phyloP scores from a whole-genome alignment of 2,797 vertebrate species.

The Trachurus trachurus region DNA sequence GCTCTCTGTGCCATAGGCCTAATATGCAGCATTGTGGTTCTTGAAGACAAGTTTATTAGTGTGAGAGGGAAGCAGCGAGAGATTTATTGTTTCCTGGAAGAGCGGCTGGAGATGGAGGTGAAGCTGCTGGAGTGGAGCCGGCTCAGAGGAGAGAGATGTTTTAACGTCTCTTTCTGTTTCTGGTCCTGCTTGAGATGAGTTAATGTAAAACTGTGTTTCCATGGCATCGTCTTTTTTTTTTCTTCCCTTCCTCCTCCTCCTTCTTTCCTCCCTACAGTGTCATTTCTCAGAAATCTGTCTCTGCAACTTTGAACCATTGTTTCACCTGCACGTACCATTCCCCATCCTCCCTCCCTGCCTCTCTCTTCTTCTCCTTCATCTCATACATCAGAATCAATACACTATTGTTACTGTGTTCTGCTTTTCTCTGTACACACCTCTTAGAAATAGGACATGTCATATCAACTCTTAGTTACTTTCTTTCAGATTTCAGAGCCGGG shows the following conservation, averaged over 20 bases:
- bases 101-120: constrained; percentile 20
- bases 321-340: neutral
- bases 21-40: constrained; percentile 23
- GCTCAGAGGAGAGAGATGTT: neutral
- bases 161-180: neutral
- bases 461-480: neutral
- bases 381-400: neutral
- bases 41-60: constrained; percentile 26
- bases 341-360: neutral
- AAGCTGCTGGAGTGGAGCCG: constrained; percentile 12
- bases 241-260: too few relatives aligned
- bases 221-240: neutral
- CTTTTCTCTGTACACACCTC: neutral
- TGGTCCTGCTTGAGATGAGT: neutral
- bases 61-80: constrained; percentile 18
- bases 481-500: neutral
- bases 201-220: neutral
- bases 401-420: neutral
- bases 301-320: too few relatives aligned
- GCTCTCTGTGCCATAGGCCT: constrained; percentile 23
- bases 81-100: constrained; percentile 41
- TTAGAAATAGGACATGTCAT: neutral
- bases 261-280: too few relatives aligned
- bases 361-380: too few relatives aligned
- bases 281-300: neutral